Conservation (phyloP, 2,888 invertebrate genomes). For the Lithosia quadra region DNA sequence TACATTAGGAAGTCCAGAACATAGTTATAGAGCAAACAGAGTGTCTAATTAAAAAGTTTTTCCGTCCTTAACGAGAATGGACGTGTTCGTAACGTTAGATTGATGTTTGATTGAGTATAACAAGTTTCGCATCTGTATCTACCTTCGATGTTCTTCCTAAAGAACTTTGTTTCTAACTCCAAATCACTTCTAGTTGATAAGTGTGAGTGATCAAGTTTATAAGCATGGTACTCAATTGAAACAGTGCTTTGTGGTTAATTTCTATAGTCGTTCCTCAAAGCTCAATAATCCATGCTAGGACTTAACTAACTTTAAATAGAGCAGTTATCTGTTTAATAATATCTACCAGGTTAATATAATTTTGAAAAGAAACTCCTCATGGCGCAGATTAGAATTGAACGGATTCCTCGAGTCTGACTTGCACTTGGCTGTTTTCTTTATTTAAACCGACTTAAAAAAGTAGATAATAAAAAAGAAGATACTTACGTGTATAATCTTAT, state of each 20-base stretch:
- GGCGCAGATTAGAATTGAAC: too few species aligned
- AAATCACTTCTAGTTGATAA: conserved; percentile 48
- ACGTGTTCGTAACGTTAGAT: conserved; percentile 57
- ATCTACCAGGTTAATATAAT: too few species aligned
- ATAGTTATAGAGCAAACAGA: conserved; percentile 51
- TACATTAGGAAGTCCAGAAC: conserved; percentile 53
- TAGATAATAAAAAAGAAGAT: too few species aligned
- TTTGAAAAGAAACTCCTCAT: too few species aligned
- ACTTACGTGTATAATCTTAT: too few species aligned
- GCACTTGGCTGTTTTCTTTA: too few species aligned
- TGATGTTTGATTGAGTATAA: conserved; percentile 55
- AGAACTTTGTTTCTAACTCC: conserved; percentile 40
- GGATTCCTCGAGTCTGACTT: too few species aligned
- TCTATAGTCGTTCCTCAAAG: neutral
- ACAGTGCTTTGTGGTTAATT: conserved; percentile 15
- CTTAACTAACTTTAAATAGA: neutral
- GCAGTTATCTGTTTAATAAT: too few species aligned
- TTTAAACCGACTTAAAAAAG: too few species aligned
- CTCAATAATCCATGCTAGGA: neutral
- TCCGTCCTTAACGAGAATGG: conserved; percentile 51
- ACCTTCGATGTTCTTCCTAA: conserved; percentile 32
- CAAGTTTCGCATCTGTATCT: conserved; percentile 49
- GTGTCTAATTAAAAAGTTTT: conserved; percentile 63
- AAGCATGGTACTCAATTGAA: conserved; percentile 24
- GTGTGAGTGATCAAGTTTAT: conserved; percentile 43